Conservation (phyloP, 2,888 invertebrate species). For the Phymatocera aterrima region DNA sequence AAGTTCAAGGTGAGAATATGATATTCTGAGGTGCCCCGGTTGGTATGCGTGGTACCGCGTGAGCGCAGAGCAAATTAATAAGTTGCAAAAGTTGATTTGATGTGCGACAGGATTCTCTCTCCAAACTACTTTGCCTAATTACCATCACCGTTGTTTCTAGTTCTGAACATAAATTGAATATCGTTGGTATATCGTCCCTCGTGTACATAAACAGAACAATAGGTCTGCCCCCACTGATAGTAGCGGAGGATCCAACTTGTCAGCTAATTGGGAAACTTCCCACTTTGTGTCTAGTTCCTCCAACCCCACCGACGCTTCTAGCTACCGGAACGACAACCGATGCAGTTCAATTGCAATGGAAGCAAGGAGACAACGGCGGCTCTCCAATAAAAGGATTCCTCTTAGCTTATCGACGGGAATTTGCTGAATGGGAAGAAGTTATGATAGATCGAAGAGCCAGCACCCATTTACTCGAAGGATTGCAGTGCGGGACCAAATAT, state of each 20-base stretch:
- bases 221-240: not conserved
- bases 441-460: slow-evolving; percentile 74
- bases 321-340: slow-evolving; percentile 76
- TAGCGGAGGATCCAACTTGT: slow-evolving; percentile 25
- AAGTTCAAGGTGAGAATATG: slow-evolving; percentile 76
- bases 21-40: not conserved
- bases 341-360: slow-evolving; percentile 78
- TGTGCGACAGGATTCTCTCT: not conserved
- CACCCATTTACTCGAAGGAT: slow-evolving; percentile 69
- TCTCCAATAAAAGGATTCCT: slow-evolving; percentile 77
- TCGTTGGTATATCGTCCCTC: not conserved
- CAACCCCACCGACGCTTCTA: slow-evolving; percentile 76
- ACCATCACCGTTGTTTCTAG: not conserved
- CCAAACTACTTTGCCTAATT: slow-evolving; percentile 22
- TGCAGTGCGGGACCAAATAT: slow-evolving; percentile 73
- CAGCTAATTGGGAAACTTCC: slow-evolving; percentile 68
- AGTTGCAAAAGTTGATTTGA: not conserved
- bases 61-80: not conserved
- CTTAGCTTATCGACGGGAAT: slow-evolving; percentile 76
- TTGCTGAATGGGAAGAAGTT: slow-evolving; percentile 78
- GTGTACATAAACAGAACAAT: not conserved
- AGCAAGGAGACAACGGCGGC: slow-evolving; percentile 77
- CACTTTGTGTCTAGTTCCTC: slow-evolving; percentile 76
- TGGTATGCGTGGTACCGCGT: no score
- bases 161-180: slow-evolving; percentile 16